phyloP scores from a whole-genome alignment of 2,888 invertebrate genomes.

The Alsophila aescularia region DNA sequence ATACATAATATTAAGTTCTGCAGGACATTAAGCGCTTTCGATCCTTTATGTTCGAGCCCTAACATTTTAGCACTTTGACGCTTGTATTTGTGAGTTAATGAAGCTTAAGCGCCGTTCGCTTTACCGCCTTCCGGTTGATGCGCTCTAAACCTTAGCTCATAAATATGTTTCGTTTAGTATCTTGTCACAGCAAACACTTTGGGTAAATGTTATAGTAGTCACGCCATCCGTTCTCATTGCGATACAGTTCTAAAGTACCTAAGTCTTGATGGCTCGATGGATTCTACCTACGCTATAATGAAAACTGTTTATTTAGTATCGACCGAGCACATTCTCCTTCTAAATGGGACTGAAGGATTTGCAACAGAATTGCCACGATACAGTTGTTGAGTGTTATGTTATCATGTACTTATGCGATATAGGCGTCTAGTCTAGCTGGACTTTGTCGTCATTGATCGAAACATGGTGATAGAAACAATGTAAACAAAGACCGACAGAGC shows the following conservation, averaged over 20 bases:
- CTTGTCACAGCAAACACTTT: neutral
- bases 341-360: conserved; percentile 8
- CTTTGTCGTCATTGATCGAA: neutral
- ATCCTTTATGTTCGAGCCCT: neutral
- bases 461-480: too few species aligned
- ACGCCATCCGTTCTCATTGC: neutral
- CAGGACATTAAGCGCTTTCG: neutral
- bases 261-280: neutral
- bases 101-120: conserved; percentile 9
- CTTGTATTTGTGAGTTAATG: conserved; percentile 6
- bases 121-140: conserved; percentile 6
- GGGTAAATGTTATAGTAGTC: neutral
- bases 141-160: neutral
- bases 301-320: conserved; percentile 9
- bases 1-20: too few species aligned
- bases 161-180: neutral
- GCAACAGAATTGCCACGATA: conserved; percentile 5
- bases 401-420: neutral
- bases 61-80: conserved; percentile 2
- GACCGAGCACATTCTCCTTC: neutral
- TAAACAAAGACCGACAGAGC: too few species aligned
- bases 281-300: conserved; percentile 9
- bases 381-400: conserved; percentile 6
- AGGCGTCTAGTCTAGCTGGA: neutral
- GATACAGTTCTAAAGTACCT: neutral